Evolutionary conservation across 2,888 invertebrate species (phyloP).

Genomic region (Ceriagrion tenellum): DNA sequence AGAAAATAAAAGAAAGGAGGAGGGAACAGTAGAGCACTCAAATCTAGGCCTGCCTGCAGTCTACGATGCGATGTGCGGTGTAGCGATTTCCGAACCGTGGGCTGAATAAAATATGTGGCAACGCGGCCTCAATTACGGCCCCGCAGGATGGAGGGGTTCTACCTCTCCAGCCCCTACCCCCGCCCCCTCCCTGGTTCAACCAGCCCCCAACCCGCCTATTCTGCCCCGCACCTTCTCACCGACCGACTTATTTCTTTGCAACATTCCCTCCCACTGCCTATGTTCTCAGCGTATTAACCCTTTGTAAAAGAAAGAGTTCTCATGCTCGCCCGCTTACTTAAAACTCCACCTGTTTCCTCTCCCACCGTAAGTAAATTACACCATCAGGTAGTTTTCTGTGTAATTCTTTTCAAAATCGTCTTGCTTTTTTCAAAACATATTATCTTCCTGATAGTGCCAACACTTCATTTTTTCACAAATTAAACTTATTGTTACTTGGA

Average conservation of each 20-base stretch:
- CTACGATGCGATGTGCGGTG: background rate
- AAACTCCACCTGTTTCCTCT: too few species aligned
- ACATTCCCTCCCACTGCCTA: too few species aligned
- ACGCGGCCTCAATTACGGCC: background rate
- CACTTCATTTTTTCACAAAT: too few species aligned
- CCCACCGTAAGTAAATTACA: too few species aligned
- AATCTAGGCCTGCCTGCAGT: background rate
- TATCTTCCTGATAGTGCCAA: too few species aligned
- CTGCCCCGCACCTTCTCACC: too few species aligned
- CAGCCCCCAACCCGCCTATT: background rate
- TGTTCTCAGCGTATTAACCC: background rate
- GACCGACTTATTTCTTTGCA: too few species aligned
- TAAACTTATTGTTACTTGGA: too few species aligned
- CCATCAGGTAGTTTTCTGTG: too few species aligned
- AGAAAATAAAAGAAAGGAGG: background rate
- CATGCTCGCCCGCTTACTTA: background rate
- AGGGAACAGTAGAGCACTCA: background rate
- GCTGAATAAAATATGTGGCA: slow-evolving; percentile 31
- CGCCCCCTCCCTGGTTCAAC: background rate
- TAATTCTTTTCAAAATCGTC: too few species aligned
- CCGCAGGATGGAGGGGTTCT: background rate
- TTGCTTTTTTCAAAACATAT: too few species aligned
- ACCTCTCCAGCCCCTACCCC: background rate
- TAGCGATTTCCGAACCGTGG: slow-evolving; percentile 19
- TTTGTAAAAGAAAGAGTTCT: background rate